phyloP scores from a whole-genome alignment of 1,140 invertebrate genomes.

The Galendromus occidentalis region DNA sequence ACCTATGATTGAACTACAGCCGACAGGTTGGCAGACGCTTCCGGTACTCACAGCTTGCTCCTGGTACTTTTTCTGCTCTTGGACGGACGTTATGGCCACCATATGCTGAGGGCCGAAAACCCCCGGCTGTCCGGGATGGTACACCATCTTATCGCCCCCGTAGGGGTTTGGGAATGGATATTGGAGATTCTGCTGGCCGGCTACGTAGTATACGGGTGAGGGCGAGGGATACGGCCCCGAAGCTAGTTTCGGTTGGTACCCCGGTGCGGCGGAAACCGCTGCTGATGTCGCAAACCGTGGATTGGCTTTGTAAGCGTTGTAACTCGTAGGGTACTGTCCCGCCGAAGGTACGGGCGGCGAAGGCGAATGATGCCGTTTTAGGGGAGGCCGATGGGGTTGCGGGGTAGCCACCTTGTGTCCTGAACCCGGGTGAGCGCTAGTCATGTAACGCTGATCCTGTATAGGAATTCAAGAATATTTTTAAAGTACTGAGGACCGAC shows the following conservation, averaged over 20 bases:
- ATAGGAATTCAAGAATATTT: not conserved
- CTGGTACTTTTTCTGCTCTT: not conserved
- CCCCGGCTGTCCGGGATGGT: not conserved
- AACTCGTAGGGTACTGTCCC: no score
- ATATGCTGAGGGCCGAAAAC: conserved; percentile 8
- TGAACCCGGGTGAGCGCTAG: not conserved
- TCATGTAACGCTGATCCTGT: conserved; percentile 1
- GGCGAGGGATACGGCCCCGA: not conserved
- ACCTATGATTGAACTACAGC: not conserved
- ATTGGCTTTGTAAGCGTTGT: no score
- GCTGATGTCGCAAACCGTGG: no score
- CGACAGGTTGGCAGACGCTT: not conserved
- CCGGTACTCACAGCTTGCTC: not conserved
- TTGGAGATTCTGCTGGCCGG: not conserved
- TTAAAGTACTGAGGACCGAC: no score
- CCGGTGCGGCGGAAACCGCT: no score
- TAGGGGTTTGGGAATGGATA: not conserved
- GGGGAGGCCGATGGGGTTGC: not conserved
- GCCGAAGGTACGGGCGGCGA: not conserved
- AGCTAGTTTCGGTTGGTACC: no score
- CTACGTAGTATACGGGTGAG: not conserved
- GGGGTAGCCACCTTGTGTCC: conserved; percentile 1
- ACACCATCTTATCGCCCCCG: not conserved
- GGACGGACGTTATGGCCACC: not conserved
- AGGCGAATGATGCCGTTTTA: not conserved